phyloP scores from a whole-genome alignment of 1,140 invertebrate genomes.

The Bombus polaris region DNA sequence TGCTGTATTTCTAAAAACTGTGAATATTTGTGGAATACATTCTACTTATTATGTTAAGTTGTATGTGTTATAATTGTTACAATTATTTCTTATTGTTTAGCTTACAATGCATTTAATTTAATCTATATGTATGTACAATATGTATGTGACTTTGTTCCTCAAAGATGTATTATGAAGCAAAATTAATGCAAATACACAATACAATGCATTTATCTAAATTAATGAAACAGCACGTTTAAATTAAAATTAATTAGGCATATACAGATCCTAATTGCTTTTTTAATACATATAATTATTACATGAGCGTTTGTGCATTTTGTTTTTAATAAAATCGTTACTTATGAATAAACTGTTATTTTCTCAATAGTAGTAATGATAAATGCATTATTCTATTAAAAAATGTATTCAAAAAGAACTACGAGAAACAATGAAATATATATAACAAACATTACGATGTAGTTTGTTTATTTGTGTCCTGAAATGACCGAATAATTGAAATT shows the following conservation, averaged over 20 bases:
- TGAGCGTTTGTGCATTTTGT: background rate
- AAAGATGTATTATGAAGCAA: conserved; percentile 12
- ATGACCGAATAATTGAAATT: background rate
- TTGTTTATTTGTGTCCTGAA: background rate
- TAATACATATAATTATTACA: conserved; percentile 10
- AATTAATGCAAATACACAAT: background rate
- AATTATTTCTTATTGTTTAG: conserved; percentile 21
- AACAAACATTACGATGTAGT: conserved; percentile 7
- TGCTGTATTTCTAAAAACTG: conserved; percentile 37
- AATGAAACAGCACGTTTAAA: background rate
- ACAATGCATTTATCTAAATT: conserved; percentile 22
- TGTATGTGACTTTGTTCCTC: conserved; percentile 15
- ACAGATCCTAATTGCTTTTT: background rate
- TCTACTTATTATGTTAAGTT: conserved; percentile 38
- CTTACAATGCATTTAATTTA: conserved; percentile 29
- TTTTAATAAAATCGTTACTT: background rate
- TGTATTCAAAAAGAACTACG: conserved; percentile 10
- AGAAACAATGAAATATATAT: conserved; percentile 25
- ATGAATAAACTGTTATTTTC: conserved; percentile 8
- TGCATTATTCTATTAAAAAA: conserved; percentile 21
- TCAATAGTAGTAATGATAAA: conserved; percentile 14
- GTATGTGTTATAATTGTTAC: conserved; percentile 19
- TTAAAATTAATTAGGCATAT: background rate
- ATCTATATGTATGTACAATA: conserved; percentile 15
- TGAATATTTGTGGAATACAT: conserved; percentile 27